Percentiles rank a stretch among this genome's conserved stretches.
Evolutionary conservation across 1,140 invertebrate species (phyloP).

Genomic region (Laupala kohalensis): DNA sequence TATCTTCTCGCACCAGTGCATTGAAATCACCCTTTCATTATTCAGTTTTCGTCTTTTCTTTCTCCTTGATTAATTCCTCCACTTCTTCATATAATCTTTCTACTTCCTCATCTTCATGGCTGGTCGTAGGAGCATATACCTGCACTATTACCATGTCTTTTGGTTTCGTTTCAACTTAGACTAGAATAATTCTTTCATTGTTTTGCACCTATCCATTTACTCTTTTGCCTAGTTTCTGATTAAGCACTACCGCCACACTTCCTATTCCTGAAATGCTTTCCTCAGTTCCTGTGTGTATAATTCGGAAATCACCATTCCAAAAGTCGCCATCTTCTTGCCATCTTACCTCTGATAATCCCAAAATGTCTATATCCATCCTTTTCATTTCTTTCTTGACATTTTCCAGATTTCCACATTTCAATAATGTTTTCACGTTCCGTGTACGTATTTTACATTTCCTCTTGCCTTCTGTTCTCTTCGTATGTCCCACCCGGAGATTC

Average conservation of each 20-base stretch:
- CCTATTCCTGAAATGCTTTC: background rate
- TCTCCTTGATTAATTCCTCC: background rate
- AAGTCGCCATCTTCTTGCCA: constrained; percentile 12
- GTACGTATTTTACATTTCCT: too few relatives aligned
- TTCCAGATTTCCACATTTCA: constrained; percentile 3
- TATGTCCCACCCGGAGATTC: too few relatives aligned
- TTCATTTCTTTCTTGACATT: constrained; percentile 12
- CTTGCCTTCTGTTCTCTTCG: too few relatives aligned
- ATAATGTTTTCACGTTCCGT: too few relatives aligned
- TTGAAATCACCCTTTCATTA: background rate
- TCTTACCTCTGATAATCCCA: constrained; percentile 14
- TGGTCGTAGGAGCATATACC: background rate
- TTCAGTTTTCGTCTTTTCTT: background rate
- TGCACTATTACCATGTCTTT: background rate
- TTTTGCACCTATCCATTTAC: background rate
- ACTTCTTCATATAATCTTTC: background rate
- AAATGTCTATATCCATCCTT: constrained; percentile 5
- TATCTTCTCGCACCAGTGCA: background rate
- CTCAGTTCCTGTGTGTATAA: constrained; percentile 9
- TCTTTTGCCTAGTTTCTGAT: background rate
- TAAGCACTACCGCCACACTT: background rate
- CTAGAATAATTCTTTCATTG: background rate
- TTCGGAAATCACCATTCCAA: constrained; percentile 10
- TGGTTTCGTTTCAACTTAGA: background rate
- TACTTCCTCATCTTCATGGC: background rate